These are phyloP conservation scores for Villa cingulata DNA, from an alignment of 2,888 invertebrate species.

Conservation along the genomic window DNA sequence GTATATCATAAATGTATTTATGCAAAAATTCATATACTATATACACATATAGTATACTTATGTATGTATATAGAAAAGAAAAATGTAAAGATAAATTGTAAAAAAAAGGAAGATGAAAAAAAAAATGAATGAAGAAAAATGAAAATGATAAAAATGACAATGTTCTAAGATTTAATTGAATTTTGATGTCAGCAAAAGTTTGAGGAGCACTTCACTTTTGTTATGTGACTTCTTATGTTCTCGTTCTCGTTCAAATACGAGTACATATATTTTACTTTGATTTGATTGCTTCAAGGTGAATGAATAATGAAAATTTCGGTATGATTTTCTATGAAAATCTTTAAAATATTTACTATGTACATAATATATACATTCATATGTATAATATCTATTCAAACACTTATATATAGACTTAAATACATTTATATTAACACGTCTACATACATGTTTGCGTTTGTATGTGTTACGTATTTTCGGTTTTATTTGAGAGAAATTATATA, in stretches of 20 bases:
- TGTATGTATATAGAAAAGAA: no score
- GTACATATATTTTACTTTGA: no score
- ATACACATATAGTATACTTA: no score
- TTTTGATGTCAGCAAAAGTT: constrained; percentile 9
- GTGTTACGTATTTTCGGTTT: background rate
- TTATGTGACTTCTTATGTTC: background rate
- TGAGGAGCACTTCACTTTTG: constrained; percentile 4
- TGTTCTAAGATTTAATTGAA: constrained; percentile 3
- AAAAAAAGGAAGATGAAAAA: no score
- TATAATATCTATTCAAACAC: no score
- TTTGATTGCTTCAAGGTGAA: background rate
- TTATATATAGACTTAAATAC: no score
- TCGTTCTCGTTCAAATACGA: background rate
- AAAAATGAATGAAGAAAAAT: background rate
- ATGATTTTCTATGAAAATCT: background rate
- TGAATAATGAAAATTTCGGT: background rate
- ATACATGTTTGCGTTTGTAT: no score
- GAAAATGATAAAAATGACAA: constrained; percentile 1
- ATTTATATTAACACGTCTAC: no score
- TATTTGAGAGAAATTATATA: background rate
- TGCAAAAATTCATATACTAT: no score
- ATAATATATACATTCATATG: no score
- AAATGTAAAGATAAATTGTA: background rate
- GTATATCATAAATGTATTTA: no score
- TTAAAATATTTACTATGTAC: background rate